phyloP scores from a whole-genome alignment of 1,140 invertebrate genomes.

The Trypoxylus dichotomus region DNA sequence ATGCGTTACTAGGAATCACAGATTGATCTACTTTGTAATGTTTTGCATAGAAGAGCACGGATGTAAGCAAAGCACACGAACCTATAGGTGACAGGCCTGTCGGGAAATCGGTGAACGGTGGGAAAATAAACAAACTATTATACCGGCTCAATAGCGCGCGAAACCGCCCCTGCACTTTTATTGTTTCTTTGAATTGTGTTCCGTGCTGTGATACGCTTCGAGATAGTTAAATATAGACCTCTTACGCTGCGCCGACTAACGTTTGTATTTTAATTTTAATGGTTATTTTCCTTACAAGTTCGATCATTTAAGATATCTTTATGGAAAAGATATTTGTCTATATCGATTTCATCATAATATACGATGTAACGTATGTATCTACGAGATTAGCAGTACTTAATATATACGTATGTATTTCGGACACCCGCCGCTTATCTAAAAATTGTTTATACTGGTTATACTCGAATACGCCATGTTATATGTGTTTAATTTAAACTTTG shows the following conservation, averaged over 20 bases:
- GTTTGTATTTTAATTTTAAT: background rate
- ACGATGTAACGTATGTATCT: background rate
- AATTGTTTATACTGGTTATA: background rate
- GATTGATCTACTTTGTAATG: conserved; percentile 54
- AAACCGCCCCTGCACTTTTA: conserved; percentile 45
- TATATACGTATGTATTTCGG: background rate
- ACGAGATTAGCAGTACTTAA: background rate
- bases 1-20: conserved; percentile 48
- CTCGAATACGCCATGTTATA: no score
- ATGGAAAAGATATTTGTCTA: background rate
- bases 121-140: conserved; percentile 55
- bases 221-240: conserved; percentile 14
- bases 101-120: conserved; percentile 50
- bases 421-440: background rate
- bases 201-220: background rate
- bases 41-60: conserved; percentile 51
- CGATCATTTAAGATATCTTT: background rate
- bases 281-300: background rate
- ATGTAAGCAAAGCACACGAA: conserved; percentile 48
- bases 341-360: background rate
- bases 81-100: conserved; percentile 49
- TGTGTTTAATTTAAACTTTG: no score
- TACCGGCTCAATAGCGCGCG: conserved; percentile 48
- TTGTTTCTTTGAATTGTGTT: conserved; percentile 25
- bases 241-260: background rate